Conservation (phyloP, 2,797 vertebrate species). For the Enteromius afrohamiltoni region DNA sequence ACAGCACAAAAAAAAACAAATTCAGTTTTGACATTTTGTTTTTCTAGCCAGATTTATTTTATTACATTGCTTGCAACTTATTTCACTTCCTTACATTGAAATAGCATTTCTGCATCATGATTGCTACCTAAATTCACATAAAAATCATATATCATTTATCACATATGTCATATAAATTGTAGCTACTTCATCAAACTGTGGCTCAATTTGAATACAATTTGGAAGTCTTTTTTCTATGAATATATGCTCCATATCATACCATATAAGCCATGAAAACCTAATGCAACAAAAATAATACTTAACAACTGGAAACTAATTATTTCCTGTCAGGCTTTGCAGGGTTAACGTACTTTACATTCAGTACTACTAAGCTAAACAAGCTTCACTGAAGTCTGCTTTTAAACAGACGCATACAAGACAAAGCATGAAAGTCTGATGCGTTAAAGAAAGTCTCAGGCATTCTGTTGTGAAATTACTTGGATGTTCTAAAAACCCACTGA, state of each 20-base stretch:
- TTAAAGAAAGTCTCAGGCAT: constrained; percentile 8
- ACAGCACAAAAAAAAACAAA: too few species aligned
- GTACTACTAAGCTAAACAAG: not conserved
- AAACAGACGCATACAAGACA: not conserved
- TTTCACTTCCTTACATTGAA: not conserved
- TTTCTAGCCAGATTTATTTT: not conserved
- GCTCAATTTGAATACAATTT: not conserved
- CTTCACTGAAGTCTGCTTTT: not conserved
- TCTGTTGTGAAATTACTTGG: constrained; percentile 7
- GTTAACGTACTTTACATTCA: not conserved
- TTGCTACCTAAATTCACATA: too few species aligned
- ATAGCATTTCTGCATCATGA: not conserved
- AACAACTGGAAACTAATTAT: not conserved
- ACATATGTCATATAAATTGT: not conserved
- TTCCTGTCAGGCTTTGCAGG: not conserved
- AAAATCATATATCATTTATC: too few species aligned
- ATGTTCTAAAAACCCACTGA: constrained; percentile 33
- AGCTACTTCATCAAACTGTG: not conserved
- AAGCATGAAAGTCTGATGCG: not conserved
- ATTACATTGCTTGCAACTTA: not conserved
- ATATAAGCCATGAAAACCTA: not conserved
- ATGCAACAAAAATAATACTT: not conserved
- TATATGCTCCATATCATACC: not conserved
- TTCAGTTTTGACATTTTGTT: not conserved
- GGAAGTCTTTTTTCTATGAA: not conserved